phyloP scores from a whole-genome alignment of 2,888 invertebrate genomes.

The Lamellibrachia satsuma region DNA sequence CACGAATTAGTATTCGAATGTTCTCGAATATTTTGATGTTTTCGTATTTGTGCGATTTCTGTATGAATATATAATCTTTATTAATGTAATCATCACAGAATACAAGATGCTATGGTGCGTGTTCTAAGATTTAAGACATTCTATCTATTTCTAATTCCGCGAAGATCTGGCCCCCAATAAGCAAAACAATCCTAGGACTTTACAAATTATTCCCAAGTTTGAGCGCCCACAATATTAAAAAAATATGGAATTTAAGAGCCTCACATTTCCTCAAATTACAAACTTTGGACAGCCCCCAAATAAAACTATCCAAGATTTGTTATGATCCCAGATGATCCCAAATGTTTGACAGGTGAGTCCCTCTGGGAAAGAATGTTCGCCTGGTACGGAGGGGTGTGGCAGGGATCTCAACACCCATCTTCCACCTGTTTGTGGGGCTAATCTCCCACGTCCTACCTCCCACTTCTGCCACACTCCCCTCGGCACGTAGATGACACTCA shows the following conservation, averaged over 20 bases:
- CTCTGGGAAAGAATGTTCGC: no score
- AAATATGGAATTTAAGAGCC: background rate
- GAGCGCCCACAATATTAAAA: background rate
- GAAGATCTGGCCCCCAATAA: background rate
- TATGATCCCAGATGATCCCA: no score
- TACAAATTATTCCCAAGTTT: background rate
- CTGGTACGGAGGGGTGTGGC: no score
- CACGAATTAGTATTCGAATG: no score
- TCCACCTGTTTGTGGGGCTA: background rate
- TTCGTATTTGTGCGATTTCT: no score
- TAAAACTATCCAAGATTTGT: no score
- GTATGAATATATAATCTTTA: no score
- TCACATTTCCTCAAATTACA: no score
- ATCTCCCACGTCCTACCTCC: background rate
- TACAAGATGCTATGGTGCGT: background rate
- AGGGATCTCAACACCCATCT: no score
- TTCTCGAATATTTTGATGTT: no score
- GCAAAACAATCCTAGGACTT: background rate
- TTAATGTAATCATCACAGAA: background rate
- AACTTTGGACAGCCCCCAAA: no score
- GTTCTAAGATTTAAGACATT: background rate
- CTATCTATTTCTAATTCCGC: background rate
- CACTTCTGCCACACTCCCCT: background rate
- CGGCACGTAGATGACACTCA: background rate
- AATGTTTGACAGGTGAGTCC: no score